Conservation (phyloP, 2,888 invertebrate species). For the Gymnocheta viridis region DNA sequence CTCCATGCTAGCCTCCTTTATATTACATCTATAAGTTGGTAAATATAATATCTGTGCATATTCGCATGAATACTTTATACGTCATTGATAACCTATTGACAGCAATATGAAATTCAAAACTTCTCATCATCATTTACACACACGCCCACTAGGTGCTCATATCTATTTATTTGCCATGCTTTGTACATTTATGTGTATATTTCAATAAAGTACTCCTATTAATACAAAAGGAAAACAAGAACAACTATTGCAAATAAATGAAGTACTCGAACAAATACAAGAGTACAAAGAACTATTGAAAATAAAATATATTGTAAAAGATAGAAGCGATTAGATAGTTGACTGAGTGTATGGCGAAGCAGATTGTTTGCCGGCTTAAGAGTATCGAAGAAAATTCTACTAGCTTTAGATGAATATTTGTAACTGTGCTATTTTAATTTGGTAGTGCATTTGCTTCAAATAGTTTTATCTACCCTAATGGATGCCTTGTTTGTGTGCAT, state of each 20-base stretch:
- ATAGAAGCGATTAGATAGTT: too few relatives aligned
- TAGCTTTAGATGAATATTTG: not conserved
- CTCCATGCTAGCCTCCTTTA: too few relatives aligned
- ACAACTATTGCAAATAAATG: not conserved
- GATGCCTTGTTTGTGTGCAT: not conserved
- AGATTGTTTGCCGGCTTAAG: not conserved
- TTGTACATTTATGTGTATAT: not conserved
- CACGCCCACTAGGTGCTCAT: too few relatives aligned
- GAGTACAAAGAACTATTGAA: constrained; percentile 1
- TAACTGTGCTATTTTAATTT: not conserved
- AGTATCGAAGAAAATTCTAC: not conserved
- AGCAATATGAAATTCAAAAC: constrained; percentile 52
- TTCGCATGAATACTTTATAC: not conserved
- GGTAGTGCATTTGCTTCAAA: not conserved
- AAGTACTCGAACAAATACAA: not conserved
- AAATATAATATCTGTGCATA: not conserved
- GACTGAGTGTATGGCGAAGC: not conserved
- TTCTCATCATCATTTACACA: constrained; percentile 4
- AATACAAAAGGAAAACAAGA: not conserved
- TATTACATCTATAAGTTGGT: too few relatives aligned
- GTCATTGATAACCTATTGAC: constrained; percentile 62
- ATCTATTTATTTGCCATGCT: too few relatives aligned
- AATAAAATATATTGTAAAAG: constrained; percentile 6
- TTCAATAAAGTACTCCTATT: not conserved
- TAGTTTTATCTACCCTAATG: not conserved